Evolutionary conservation across 2,113 vertebrate species (phyloP).

Genomic region (Bungarus multicinctus): DNA sequence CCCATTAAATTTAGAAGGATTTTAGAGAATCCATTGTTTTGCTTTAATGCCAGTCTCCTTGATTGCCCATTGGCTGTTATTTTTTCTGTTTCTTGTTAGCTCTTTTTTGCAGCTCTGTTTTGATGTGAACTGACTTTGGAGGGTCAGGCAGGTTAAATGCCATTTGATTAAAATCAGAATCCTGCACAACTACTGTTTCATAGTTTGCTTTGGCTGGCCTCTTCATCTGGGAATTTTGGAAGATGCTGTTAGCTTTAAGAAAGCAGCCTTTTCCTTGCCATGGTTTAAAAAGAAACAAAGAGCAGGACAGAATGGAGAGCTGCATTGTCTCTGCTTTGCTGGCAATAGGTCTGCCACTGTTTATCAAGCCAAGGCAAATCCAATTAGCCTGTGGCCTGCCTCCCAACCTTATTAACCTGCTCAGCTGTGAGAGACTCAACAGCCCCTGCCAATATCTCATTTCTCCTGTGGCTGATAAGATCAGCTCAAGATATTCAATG

Average conservation of each 20-base stretch:
- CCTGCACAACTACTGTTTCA: slow-evolving; percentile 68
- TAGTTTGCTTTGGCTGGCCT: slow-evolving; percentile 50
- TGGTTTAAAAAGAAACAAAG: slow-evolving; percentile 62
- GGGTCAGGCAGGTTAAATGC: slow-evolving; percentile 78
- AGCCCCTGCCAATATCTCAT: slow-evolving; percentile 97
- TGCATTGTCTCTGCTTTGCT: slow-evolving; percentile 68
- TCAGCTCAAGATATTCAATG: slow-evolving; percentile 90
- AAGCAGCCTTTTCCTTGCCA: background rate
- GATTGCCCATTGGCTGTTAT: slow-evolving; percentile 30
- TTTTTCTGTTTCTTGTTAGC: slow-evolving; percentile 51
- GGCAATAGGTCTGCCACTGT: slow-evolving; percentile 81
- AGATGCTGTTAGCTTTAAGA: slow-evolving; percentile 37
- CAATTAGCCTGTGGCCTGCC: slow-evolving; percentile 94
- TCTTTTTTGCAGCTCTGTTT: slow-evolving; percentile 30
- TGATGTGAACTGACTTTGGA: slow-evolving; percentile 71
- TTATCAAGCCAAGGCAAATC: slow-evolving; percentile 94
- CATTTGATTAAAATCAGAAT: slow-evolving; percentile 83
- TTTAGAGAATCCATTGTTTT: background rate
- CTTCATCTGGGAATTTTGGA: slow-evolving; percentile 68
- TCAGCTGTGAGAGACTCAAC: slow-evolving; percentile 87
- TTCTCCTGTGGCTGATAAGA: slow-evolving; percentile 91
- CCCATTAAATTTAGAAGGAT: background rate
- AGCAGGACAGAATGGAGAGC: slow-evolving; percentile 36
- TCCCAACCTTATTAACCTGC: slow-evolving; percentile 95
- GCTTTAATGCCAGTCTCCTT: background rate